Conservation (phyloP, 2,888 invertebrate genomes). For the Phytoseiulus persimilis region DNA sequence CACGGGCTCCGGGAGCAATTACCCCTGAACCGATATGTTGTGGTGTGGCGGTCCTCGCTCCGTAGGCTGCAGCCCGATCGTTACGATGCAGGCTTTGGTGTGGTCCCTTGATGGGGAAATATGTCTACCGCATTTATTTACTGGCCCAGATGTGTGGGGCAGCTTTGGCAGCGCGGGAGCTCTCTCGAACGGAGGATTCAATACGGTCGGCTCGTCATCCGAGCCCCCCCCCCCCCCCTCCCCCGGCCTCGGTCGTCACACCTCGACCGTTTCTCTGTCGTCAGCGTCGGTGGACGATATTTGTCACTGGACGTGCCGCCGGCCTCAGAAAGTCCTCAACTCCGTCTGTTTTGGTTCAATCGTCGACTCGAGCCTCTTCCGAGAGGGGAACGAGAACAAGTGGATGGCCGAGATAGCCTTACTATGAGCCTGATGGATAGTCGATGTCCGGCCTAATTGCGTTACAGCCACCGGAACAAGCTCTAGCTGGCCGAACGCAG, state of each 20-base stretch:
- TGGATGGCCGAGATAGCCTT: neutral
- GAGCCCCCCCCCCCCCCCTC: neutral
- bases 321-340: no score
- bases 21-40: neutral
- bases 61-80: neutral
- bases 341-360: neutral
- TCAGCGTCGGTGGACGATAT: neutral
- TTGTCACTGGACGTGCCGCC: no score
- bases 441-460: neutral
- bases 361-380: neutral
- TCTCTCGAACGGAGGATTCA: neutral
- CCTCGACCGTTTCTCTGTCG: neutral
- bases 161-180: neutral
- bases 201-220: neutral
- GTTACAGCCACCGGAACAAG: neutral
- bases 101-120: neutral
- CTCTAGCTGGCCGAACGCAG: neutral
- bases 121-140: neutral
- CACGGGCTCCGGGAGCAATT: neutral
- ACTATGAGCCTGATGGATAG: conserved; percentile 5
- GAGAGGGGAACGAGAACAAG: neutral
- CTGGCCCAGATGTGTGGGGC: neutral
- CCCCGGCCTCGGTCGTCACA: no score
- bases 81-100: neutral
- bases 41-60: neutral